Conservation (phyloP, 2,113 vertebrate genomes). For the Cichladusa arquata region DNA sequence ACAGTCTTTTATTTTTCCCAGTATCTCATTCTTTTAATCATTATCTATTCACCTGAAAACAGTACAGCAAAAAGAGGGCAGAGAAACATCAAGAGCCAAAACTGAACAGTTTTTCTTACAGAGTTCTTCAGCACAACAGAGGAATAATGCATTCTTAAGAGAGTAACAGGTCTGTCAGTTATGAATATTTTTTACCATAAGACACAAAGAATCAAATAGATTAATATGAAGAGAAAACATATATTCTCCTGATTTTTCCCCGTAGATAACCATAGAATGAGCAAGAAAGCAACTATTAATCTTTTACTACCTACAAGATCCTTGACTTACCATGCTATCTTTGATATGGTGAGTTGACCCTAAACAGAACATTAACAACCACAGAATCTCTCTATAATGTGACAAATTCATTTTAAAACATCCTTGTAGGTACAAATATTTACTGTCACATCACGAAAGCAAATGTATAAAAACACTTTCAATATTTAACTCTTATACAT, state of each 20-base stretch:
- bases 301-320: neutral
- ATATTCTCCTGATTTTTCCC: neutral
- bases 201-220: neutral
- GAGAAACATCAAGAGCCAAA: neutral
- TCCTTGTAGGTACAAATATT: neutral
- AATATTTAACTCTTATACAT: neutral
- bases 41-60: neutral
- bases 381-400: neutral
- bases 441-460: neutral
- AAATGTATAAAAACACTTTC: neutral
- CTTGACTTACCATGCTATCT: neutral
- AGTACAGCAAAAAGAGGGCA: neutral
- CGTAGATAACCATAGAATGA: neutral
- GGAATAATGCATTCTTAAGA: neutral
- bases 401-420: neutral
- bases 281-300: neutral
- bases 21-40: neutral
- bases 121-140: neutral
- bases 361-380: neutral
- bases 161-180: neutral
- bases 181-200: neutral
- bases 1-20: neutral
- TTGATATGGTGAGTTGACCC: neutral
- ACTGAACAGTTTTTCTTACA: neutral
- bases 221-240: neutral